Base-by-base conservation (phyloP, 2,888 invertebrate genomes). In the Heteromyza rotundicornis region DNA sequence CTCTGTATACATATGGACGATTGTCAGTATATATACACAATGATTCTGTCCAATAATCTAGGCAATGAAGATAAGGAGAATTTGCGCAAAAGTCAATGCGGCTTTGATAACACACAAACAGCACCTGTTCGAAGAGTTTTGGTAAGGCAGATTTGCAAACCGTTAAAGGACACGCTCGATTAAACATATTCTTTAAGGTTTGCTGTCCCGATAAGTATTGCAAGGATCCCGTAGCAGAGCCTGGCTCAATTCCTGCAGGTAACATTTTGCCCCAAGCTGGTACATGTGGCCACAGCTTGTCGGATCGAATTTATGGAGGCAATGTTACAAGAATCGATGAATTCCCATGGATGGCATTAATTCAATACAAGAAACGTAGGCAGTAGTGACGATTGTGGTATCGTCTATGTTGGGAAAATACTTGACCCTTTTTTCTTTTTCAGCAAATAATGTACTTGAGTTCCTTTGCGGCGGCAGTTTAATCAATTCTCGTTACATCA, bases 401-500 rank as follows among this genome's bases (percentile, higher is more conserved):
- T n/a, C n/a, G n/a, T n/a, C n/a, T n/a, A n/a, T n/a, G n/a, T n/a
- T n/a, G n/a, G n/a, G n/a, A n/a, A n/a, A n/a, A n/a, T n/a, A n/a
- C n/a, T n/a, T n/a, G n/a, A n/a, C n/a, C n/a, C n/a, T n/a, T n/a
- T n/a, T n/a, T 27, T 27, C 10, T 27, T 52, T 57, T 52, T 1
- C 12, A 61, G 61, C 61, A 1, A 27, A 14, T 3, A 64, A 65
- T 32, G 20, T 54, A 2, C 40, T 54, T 69, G 86, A 87, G 0
- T 89, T 89, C 64, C 87, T 88, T 66, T 92, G 92, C 70, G 92
- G 91, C 0, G 92, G 91, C 0, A 89, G 89, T 1, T 80, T 92
- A 27, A 89, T 92, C 24, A 79, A 75, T 22, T 69, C 76, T 0
- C 85, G 86, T 67, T 92, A 92, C 74, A 86, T 92, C 1, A 72